Conservation (phyloP, 2,113 vertebrate species). For the Charina bottae region DNA sequence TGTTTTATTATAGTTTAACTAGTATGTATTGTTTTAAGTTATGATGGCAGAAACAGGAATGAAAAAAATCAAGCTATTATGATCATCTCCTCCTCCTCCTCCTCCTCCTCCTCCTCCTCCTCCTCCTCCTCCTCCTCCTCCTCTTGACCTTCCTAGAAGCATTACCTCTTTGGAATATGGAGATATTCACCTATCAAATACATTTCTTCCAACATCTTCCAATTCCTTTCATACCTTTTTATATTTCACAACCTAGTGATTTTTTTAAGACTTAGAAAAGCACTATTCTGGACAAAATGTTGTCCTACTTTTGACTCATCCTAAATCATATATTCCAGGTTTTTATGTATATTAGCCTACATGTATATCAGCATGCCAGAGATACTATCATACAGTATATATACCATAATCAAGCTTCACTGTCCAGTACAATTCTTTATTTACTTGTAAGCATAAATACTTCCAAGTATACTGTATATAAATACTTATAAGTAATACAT, state of each 20-base stretch:
- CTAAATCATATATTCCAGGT: background rate
- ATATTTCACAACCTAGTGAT: background rate
- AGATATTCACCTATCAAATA: background rate
- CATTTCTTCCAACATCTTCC: background rate
- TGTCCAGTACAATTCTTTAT: too few relatives aligned
- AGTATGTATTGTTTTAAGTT: background rate
- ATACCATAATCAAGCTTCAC: too few relatives aligned
- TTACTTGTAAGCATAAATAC: too few relatives aligned
- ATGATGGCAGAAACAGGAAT: background rate
- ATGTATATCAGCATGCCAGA: background rate
- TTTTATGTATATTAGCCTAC: background rate
- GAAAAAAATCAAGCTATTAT: background rate
- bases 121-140: too few relatives aligned
- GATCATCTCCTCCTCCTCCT: background rate
- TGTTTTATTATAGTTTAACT: background rate
- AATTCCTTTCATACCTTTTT: background rate
- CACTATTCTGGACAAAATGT: background rate
- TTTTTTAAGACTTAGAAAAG: background rate
- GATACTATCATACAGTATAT: background rate
- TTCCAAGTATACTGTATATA: too few relatives aligned
- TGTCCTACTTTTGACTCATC: background rate
- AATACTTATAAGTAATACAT: too few relatives aligned
- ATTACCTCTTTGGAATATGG: background rate
- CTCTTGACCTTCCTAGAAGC: background rate
- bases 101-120: too few relatives aligned